Conservation (phyloP, 2,797 vertebrate species). For the Chloroceryle amazona region DNA sequence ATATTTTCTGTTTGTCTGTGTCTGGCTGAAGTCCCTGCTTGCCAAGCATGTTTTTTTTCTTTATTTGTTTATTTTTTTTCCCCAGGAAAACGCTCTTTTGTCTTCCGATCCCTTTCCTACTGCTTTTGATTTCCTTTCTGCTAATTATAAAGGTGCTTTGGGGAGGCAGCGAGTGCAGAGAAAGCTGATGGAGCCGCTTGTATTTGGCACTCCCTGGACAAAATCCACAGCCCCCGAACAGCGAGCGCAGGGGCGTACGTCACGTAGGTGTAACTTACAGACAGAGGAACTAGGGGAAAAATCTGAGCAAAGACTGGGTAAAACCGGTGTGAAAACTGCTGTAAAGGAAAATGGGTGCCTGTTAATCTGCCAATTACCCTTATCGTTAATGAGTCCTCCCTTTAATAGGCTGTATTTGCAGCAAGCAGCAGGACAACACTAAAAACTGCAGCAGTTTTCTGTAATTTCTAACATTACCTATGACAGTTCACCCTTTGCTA, state of each 20-base stretch:
- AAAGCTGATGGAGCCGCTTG: not conserved
- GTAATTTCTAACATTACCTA: not conserved
- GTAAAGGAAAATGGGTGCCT: not conserved
- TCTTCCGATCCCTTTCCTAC: not conserved
- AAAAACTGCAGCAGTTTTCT: not conserved
- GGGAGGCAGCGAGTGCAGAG: not conserved
- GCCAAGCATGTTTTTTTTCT: not conserved
- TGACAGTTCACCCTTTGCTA: not conserved
- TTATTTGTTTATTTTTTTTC: not conserved
- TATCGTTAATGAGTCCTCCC: not conserved
- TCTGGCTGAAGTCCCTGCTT: not conserved
- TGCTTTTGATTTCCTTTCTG: not conserved
- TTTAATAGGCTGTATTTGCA: not conserved
- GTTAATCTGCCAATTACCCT: not conserved
- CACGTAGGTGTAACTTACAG: not conserved
- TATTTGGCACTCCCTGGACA: not conserved
- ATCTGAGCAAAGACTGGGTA: not conserved
- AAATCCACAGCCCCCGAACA: not conserved
- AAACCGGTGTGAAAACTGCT: not conserved
- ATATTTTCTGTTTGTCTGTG: not conserved
- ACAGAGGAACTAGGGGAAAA: not conserved
- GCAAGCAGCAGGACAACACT: not conserved
- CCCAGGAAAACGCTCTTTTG: fast-evolving
- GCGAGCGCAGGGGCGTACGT: fast-evolving
- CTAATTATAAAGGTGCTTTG: not conserved